Evolutionary conservation across 2,888 invertebrate species (phyloP).

Genomic region (Melipona beecheii): DNA sequence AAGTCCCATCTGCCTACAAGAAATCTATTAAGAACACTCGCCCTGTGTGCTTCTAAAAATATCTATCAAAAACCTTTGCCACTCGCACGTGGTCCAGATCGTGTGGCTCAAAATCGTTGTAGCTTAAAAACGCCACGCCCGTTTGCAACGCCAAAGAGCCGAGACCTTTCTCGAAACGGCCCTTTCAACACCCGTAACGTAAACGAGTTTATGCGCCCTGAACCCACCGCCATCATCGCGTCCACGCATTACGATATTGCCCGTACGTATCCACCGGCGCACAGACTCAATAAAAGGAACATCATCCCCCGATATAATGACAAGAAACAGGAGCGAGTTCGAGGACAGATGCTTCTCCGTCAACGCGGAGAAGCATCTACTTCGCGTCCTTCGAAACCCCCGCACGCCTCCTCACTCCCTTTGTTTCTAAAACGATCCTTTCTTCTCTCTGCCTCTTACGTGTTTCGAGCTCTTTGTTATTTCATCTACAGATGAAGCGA

Average conservation of each 20-base stretch:
- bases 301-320: constrained; percentile 4
- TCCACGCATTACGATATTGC: background rate
- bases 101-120: background rate
- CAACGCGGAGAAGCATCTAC: background rate
- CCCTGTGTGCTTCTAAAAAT: background rate
- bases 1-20: background rate
- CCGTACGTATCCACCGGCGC: background rate
- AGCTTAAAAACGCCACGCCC: background rate
- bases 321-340: constrained; percentile 2
- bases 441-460: background rate
- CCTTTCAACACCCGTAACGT: background rate
- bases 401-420: too few species aligned
- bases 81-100: background rate
- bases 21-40: background rate
- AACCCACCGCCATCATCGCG: background rate
- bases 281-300: background rate
- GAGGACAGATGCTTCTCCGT: constrained; percentile 22
- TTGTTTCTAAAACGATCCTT: constrained; percentile 16
- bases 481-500: background rate
- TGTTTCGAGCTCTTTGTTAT: background rate
- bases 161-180: background rate
- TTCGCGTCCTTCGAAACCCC: background rate
- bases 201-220: background rate
- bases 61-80: background rate
- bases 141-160: background rate